Conservation (phyloP, 2,888 invertebrate species). For the Zygothrica quintamaculata region DNA sequence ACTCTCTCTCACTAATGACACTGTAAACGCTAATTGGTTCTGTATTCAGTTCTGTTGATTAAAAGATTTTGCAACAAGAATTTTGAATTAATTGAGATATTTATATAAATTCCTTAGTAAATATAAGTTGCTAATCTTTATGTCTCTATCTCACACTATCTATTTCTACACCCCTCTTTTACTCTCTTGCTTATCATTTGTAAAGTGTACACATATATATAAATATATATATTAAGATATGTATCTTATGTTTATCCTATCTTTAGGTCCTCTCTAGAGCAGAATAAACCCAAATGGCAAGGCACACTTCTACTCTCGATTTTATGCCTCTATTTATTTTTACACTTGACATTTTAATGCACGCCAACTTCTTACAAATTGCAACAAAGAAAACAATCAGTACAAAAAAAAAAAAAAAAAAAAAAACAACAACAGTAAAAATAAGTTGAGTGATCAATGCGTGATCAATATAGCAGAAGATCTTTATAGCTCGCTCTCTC, state of each 20-base stretch:
- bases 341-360: slow-evolving; percentile 69
- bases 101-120: too few relatives aligned
- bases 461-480: too few relatives aligned
- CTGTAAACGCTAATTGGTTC: slow-evolving; percentile 83
- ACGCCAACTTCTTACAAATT: slow-evolving; percentile 49
- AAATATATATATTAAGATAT: slow-evolving; percentile 4
- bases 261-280: slow-evolving; percentile 12
- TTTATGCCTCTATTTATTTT: slow-evolving; percentile 54
- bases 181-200: too few relatives aligned
- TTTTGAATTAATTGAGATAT: slow-evolving; percentile 30
- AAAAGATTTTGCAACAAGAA: slow-evolving; percentile 29
- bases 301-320: slow-evolving; percentile 41
- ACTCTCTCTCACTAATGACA: too few relatives aligned
- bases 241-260: slow-evolving; percentile 8
- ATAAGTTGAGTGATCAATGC: neutral
- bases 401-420: neutral
- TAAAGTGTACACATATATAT: slow-evolving; percentile 9
- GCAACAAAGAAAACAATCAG: neutral
- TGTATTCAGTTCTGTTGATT: slow-evolving; percentile 42
- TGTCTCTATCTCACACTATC: too few relatives aligned
- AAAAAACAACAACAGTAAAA: slow-evolving; percentile 1
- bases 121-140: too few relatives aligned
- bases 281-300: slow-evolving; percentile 42
- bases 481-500: too few relatives aligned
- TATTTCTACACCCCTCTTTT: too few relatives aligned